These are phyloP conservation scores for Phrynocephalus guinanensis DNA, from an alignment of 2,797 vertebrate genomes.

Conservation along the genomic window DNA sequence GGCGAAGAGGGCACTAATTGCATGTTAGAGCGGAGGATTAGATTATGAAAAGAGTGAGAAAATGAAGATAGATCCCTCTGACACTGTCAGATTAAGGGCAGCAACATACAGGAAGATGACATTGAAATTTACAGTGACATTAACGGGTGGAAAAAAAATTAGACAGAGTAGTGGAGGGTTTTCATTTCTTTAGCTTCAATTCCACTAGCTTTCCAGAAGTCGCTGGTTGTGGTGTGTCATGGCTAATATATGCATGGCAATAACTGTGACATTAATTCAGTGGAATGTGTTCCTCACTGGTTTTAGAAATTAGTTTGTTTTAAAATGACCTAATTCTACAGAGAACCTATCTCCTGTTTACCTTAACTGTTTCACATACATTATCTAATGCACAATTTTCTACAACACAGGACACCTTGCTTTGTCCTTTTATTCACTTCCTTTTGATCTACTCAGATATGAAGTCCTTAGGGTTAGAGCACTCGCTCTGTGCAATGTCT, in stretches of 20 bases:
- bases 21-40: constrained; percentile 97
- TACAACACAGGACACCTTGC: neutral
- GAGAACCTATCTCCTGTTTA: neutral
- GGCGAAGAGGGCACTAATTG: constrained; percentile 97
- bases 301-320: neutral
- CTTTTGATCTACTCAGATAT: neutral
- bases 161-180: constrained; percentile 76
- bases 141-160: constrained; percentile 74
- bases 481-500: neutral
- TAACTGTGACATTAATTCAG: fast-evolving
- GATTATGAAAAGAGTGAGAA: constrained; percentile 99
- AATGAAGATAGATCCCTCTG: constrained; percentile 98
- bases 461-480: neutral
- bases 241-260: neutral
- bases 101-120: constrained; percentile 80
- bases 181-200: constrained; percentile 34
- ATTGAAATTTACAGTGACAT: constrained; percentile 86
- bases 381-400: neutral
- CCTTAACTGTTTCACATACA: neutral
- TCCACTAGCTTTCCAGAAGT: constrained; percentile 53
- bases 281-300: neutral
- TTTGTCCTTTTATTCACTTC: neutral
- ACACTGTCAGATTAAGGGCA: constrained; percentile 98
- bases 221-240: constrained; percentile 38
- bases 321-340: neutral